These are phyloP conservation scores for Melanotaenia duboulayi DNA, from an alignment of 2,113 vertebrate genomes.

Conservation along the genomic window DNA sequence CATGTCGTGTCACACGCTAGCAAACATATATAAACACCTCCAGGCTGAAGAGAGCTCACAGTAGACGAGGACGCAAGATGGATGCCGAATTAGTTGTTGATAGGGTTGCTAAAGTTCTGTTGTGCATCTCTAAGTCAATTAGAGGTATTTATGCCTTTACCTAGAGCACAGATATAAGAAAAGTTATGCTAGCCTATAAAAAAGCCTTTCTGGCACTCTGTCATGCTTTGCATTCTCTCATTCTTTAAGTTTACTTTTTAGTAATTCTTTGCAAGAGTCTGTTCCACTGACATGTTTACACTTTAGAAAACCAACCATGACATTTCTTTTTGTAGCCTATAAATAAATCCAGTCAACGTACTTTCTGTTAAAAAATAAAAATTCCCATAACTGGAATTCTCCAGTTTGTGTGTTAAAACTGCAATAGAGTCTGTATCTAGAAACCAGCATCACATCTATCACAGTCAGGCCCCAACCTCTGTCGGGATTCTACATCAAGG, in stretches of 20 bases:
- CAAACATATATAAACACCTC: too few relatives aligned
- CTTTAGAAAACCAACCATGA: slow-evolving; percentile 1
- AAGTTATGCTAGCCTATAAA: too few relatives aligned
- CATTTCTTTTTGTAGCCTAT: background rate
- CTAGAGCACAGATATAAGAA: too few relatives aligned
- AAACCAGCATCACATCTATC: slow-evolving; percentile 3
- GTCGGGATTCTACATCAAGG: slow-evolving; percentile 34
- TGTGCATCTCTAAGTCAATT: too few relatives aligned
- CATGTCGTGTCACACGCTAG: too few relatives aligned
- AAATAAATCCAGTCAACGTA: slow-evolving; percentile 2
- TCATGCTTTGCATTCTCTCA: background rate
- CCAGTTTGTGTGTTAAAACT: background rate
- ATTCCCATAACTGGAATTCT: slow-evolving; percentile 9
- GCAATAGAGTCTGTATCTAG: background rate
- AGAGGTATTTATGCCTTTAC: too few relatives aligned
- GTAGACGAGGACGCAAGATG: too few relatives aligned
- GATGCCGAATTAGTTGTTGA: too few relatives aligned
- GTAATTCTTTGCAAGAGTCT: slow-evolving; percentile 12
- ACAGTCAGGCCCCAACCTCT: slow-evolving; percentile 13
- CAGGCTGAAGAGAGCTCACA: too few relatives aligned
- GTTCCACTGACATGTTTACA: slow-evolving; percentile 6
- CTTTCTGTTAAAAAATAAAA: slow-evolving; percentile 6
- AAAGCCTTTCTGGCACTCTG: too few relatives aligned
- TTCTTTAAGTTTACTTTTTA: background rate
- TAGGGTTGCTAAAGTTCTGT: too few relatives aligned